Conservation (phyloP, 2,113 vertebrate species). For the Oreochromis tanganicae region DNA sequence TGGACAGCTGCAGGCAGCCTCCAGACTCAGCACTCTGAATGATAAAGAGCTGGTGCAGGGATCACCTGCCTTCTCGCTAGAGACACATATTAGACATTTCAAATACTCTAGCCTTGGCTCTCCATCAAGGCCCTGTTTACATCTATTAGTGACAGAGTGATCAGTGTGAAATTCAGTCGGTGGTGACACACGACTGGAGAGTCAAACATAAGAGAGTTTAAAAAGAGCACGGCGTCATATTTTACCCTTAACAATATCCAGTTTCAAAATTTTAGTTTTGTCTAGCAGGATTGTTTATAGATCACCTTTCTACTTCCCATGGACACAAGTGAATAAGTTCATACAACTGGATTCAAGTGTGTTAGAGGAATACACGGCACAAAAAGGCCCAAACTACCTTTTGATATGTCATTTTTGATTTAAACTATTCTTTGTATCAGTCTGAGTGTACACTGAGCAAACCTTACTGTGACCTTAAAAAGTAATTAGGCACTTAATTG, state of each 20-base stretch:
- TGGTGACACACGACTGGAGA: background rate
- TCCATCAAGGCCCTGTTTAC: conserved; percentile 2
- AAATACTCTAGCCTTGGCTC: conserved; percentile 4
- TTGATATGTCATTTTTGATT: background rate
- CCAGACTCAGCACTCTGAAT: conserved; percentile 39
- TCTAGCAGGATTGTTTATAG: background rate
- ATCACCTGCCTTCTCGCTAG: conserved; percentile 37
- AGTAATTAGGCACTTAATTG: conserved; percentile 12
- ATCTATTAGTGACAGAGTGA: conserved; percentile 27
- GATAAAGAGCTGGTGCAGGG: conserved; percentile 45
- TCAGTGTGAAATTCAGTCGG: conserved; percentile 20
- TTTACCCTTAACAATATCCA: conserved; percentile 1
- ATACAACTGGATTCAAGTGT: background rate
- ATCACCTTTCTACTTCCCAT: background rate
- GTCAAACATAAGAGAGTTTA: background rate
- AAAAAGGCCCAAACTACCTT: background rate
- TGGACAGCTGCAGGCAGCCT: conserved; percentile 43
- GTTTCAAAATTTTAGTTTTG: background rate
- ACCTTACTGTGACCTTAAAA: conserved; percentile 22
- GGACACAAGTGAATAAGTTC: background rate
- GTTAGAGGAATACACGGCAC: background rate
- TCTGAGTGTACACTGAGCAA: background rate
- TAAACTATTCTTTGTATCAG: background rate
- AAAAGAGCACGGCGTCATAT: background rate
- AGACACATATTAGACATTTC: conserved; percentile 31